Evolutionary conservation across 2,888 invertebrate species (phyloP).

Genomic region (Chironomus riparius): DNA sequence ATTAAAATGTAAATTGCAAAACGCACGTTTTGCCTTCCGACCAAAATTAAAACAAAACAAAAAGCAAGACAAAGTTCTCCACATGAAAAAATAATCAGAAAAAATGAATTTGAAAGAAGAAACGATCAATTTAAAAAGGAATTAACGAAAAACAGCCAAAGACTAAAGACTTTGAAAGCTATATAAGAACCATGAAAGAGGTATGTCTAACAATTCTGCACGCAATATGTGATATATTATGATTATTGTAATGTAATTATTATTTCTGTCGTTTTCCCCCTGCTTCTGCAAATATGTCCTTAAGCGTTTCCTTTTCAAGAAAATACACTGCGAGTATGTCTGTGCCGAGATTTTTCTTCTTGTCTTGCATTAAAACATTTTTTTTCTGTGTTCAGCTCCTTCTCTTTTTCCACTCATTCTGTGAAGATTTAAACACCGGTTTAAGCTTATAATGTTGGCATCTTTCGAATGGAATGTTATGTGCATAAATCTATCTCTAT

Average conservation of each 20-base stretch:
- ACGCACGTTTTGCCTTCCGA: no score
- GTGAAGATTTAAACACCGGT: constrained; percentile 27
- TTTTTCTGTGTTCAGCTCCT: neutral
- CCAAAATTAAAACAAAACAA: no score
- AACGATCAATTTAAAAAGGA: no score
- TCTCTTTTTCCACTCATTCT: neutral
- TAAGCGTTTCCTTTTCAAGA: constrained; percentile 26
- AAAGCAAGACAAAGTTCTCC: no score
- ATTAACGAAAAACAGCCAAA: neutral
- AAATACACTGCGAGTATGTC: neutral
- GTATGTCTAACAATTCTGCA: constrained; percentile 3
- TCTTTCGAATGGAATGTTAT: neutral
- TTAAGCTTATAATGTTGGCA: neutral
- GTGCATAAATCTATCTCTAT: no score
- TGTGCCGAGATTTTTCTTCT: neutral
- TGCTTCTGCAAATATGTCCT: constrained; percentile 26
- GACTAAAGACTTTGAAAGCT: neutral
- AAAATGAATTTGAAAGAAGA: no score
- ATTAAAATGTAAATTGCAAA: no score
- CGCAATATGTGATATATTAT: constrained; percentile 19
- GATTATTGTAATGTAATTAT: constrained; percentile 27
- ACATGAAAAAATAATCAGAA: no score
- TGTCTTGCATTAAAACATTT: neutral
- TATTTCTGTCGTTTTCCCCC: neutral
- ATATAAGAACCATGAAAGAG: neutral